These are phyloP conservation scores for Dendroctonus valens DNA, from an alignment of 1,140 invertebrate species.

Conservation along the genomic window DNA sequence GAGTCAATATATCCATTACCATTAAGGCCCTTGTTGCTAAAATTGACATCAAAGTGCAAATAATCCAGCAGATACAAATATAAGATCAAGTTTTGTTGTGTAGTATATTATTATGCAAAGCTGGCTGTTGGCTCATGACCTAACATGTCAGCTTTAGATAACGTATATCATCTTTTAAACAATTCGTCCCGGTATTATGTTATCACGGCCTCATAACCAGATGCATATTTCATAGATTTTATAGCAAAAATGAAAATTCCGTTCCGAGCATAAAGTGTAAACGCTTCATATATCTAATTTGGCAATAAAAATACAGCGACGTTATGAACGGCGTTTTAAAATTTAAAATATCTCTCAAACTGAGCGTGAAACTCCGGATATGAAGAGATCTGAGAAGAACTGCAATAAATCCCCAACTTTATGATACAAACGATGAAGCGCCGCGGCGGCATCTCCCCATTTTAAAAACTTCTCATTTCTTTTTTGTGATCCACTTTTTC, in stretches of 20 bases:
- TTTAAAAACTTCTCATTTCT: slow-evolving; percentile 19
- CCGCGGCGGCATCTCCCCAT: slow-evolving; percentile 10
- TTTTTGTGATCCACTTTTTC: slow-evolving; percentile 13
- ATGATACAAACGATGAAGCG: slow-evolving; percentile 25
- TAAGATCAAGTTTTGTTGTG: no score
- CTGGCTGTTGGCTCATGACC: no score
- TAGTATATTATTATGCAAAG: no score
- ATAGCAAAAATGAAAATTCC: slow-evolving; percentile 15
- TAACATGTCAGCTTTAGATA: no score
- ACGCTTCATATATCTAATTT: slow-evolving; percentile 29
- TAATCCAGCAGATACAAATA: no score
- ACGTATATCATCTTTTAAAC: not conserved
- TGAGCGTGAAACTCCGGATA: slow-evolving; percentile 30
- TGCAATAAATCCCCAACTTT: slow-evolving; percentile 27
- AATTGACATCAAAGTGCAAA: no score
- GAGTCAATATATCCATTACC: no score
- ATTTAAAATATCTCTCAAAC: slow-evolving; percentile 30
- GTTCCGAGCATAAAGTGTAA: slow-evolving; percentile 9
- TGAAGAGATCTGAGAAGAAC: slow-evolving; percentile 28
- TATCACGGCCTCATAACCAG: no score
- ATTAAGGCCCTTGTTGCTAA: no score
- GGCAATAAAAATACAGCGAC: slow-evolving; percentile 29
- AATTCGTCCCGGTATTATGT: not conserved
- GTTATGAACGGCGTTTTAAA: slow-evolving; percentile 21
- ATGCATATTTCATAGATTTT: slow-evolving; percentile 12